Percentiles rank a stretch among this genome's conserved stretches.
These are phyloP conservation scores for Agelas oroides DNA, from an alignment of 37 sponge, comb jelly and placozoan species.

Conservation along the genomic window DNA sequence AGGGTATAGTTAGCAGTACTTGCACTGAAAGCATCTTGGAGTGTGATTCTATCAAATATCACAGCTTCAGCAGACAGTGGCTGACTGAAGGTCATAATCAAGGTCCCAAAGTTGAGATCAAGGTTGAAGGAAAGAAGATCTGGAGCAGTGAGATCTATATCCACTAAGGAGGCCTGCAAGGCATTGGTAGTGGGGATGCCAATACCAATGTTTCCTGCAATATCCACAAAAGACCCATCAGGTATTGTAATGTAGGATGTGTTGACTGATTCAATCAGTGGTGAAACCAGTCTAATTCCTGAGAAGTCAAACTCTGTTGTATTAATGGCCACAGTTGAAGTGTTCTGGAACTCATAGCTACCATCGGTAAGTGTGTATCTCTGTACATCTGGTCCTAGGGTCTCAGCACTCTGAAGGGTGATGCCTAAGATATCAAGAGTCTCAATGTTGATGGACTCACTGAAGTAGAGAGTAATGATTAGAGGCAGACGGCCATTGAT, in stretches of 20 bases:
- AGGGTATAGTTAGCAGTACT: slow-evolving; percentile 51
- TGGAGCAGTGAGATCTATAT: slow-evolving; percentile 60
- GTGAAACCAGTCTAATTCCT: slow-evolving; percentile 59
- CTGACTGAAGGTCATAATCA: slow-evolving; percentile 79
- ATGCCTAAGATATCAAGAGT: slow-evolving; percentile 61
- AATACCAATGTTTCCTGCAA: slow-evolving; percentile 66
- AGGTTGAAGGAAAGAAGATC: slow-evolving; percentile 58
- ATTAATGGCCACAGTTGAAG: slow-evolving; percentile 56
- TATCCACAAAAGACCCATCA: slow-evolving; percentile 63
- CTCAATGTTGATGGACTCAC: slow-evolving; percentile 71
- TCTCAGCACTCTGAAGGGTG: slow-evolving; percentile 68
- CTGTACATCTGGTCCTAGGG: neutral
- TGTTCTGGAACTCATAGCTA: slow-evolving; percentile 20
- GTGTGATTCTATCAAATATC: slow-evolving; percentile 50
- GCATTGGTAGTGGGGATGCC: slow-evolving; percentile 55
- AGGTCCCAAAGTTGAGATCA: slow-evolving; percentile 69
- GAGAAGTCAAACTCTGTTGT: slow-evolving; percentile 80
- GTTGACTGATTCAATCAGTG: slow-evolving; percentile 71
- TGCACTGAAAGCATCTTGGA: slow-evolving; percentile 42
- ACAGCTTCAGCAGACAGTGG: slow-evolving; percentile 55
- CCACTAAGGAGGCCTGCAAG: slow-evolving; percentile 39
- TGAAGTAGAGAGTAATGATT: slow-evolving; percentile 66
- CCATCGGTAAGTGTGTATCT: slow-evolving; percentile 75
- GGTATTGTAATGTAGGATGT: slow-evolving; percentile 70
- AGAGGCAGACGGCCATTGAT: slow-evolving; percentile 71